Conservation (phyloP, 2,113 vertebrate species). For the Nannospalax galili region DNA sequence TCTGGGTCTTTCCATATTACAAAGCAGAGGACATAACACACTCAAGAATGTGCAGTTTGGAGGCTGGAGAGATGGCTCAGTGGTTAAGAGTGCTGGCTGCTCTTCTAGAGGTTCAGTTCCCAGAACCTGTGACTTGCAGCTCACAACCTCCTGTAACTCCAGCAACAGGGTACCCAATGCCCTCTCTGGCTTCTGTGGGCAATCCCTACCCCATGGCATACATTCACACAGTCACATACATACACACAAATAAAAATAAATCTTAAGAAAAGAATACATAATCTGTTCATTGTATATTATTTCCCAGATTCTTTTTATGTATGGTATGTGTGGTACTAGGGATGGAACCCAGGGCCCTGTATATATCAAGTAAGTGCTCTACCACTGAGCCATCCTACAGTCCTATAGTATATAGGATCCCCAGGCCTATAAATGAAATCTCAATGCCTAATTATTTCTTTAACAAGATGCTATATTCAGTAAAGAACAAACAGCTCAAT, state of each 20-base stretch:
- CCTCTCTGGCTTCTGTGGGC: background rate
- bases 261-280: background rate
- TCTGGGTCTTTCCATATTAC: background rate
- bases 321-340: too few species aligned
- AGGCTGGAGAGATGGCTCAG: background rate
- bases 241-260: too few species aligned
- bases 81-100: background rate
- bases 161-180: background rate
- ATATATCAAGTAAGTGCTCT: background rate
- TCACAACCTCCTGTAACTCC: background rate
- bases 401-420: background rate
- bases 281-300: background rate
- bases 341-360: background rate
- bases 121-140: too few species aligned
- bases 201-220: background rate
- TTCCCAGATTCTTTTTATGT: background rate
- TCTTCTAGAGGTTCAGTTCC: background rate
- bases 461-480: background rate
- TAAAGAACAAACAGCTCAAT: background rate
- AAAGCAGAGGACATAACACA: background rate
- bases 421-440: background rate
- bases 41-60: background rate
- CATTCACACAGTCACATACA: too few species aligned
- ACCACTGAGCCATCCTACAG: background rate
- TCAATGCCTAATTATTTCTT: background rate